phyloP scores from a whole-genome alignment of 2,113 vertebrate genomes.

The Apeltes quadracus region DNA sequence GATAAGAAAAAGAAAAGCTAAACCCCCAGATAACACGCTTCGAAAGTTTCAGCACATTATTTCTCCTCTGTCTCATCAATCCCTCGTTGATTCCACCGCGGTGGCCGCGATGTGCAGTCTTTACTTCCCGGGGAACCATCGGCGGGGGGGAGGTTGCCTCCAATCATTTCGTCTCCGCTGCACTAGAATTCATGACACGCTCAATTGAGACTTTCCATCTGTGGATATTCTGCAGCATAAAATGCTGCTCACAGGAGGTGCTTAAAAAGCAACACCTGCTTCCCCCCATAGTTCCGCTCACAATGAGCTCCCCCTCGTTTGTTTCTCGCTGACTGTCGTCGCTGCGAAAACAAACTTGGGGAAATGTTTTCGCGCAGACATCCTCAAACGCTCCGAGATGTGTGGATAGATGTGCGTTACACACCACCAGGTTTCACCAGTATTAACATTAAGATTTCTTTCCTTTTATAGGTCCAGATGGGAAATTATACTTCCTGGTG shows the following conservation, averaged over 20 bases:
- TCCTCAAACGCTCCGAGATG: neutral
- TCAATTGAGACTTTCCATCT: conserved; percentile 41
- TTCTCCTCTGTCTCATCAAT: neutral
- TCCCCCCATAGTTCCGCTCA: neutral
- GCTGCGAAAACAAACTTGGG: neutral
- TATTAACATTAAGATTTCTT: conserved; percentile 14
- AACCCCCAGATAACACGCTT: neutral
- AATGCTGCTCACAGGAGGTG: conserved; percentile 22
- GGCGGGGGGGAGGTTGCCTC: conserved; percentile 15
- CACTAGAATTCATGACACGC: conserved; percentile 35
- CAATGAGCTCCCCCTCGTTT: neutral
- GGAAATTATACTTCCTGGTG: conserved; percentile 35
- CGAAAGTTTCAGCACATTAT: conserved; percentile 10
- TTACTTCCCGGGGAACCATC: conserved; percentile 18
- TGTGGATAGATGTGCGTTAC: conserved; percentile 11
- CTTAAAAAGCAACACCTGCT: conserved; percentile 20
- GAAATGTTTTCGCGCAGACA: neutral
- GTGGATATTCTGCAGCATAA: conserved; percentile 27
- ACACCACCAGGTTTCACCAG: conserved; percentile 9
- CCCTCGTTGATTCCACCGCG: conserved; percentile 1
- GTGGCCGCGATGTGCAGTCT: neutral
- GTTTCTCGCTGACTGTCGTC: neutral
- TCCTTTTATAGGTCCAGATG: neutral
- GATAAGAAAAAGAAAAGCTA: neutral
- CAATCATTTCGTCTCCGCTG: conserved; percentile 27